A percentile compares a stretch with the other conserved stretches of the same genome.
Conservation (phyloP, 2,113 vertebrate species). For the Pelvicachromis taeniatus region DNA sequence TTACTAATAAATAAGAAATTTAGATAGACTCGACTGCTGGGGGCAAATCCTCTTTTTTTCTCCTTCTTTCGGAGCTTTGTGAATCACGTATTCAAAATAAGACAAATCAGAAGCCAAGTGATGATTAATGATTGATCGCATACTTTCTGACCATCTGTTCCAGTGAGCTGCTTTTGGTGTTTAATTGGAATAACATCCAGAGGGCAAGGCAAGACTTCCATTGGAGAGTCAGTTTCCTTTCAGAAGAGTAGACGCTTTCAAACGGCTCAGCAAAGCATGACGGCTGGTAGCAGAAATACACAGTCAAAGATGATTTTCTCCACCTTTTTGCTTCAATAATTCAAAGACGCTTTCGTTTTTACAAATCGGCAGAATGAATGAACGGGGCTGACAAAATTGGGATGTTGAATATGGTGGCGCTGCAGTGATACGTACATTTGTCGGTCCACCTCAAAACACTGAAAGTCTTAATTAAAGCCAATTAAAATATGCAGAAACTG, state of each 20-base stretch:
- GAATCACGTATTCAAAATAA: conserved; percentile 6
- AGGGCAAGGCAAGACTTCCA: conserved; percentile 5
- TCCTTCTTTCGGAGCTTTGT: neutral
- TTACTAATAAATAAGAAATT: neutral
- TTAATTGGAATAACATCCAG: conserved; percentile 42
- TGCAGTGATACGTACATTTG: neutral
- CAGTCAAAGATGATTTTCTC: neutral
- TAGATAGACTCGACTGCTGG: neutral
- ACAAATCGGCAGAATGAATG: neutral
- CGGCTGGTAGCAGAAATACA: neutral
- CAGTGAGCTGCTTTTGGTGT: neutral
- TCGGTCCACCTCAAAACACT: neutral
- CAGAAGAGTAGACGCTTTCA: neutral
- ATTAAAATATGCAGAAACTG: neutral
- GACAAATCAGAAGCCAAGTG: conserved; percentile 4
- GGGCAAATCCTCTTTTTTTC: neutral
- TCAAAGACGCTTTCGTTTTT: neutral
- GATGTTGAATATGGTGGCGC: neutral
- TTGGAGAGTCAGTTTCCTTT: neutral
- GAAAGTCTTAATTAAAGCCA: neutral
- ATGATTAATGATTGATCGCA: conserved; percentile 34
- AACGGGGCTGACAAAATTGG: neutral
- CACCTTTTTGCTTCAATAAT: neutral
- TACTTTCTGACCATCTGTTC: conserved; percentile 38
- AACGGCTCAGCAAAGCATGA: neutral